A percentile compares a stretch with the other conserved stretches of the same genome.
phyloP scores from a whole-genome alignment of 1,140 invertebrate genomes.

The Bradynema listronoti region DNA sequence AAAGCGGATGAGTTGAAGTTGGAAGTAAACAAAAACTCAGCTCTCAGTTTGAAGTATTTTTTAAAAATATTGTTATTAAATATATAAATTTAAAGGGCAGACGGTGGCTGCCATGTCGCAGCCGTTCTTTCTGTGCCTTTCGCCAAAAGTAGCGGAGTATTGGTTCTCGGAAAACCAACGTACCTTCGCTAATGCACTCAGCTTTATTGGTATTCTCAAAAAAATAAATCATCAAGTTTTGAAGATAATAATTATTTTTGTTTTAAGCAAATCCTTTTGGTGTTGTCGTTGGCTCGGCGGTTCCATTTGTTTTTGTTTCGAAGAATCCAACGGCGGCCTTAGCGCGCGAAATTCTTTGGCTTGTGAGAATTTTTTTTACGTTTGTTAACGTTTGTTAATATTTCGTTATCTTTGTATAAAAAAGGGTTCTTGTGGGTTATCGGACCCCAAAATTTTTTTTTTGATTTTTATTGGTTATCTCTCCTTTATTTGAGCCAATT shows the following conservation, averaged over 20 bases:
- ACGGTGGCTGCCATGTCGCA: slow-evolving; percentile 48
- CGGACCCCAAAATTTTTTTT: too few relatives aligned
- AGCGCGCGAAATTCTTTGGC: slow-evolving; percentile 27
- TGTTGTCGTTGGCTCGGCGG: slow-evolving; percentile 52
- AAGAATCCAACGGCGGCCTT: slow-evolving; percentile 5
- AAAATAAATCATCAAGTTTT: slow-evolving; percentile 18
- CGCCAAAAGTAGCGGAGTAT: slow-evolving; percentile 54
- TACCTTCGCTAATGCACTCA: slow-evolving; percentile 50
- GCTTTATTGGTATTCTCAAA: slow-evolving; percentile 36
- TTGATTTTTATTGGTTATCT: too few relatives aligned
- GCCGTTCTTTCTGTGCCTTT: slow-evolving; percentile 53
- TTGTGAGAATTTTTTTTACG: slow-evolving; percentile 25
- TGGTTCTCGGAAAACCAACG: slow-evolving; percentile 53
- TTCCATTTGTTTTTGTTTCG: slow-evolving; percentile 42
- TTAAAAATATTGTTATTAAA: background rate
- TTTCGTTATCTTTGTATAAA: background rate
- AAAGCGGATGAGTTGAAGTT: too few relatives aligned
- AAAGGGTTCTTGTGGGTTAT: too few relatives aligned
- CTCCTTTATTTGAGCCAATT: too few relatives aligned
- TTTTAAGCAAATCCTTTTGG: slow-evolving; percentile 53
- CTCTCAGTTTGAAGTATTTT: background rate
- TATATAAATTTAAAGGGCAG: slow-evolving; percentile 28
- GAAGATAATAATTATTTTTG: background rate
- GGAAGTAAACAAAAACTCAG: too few relatives aligned
- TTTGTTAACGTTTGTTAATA: too few relatives aligned